Conservation (phyloP, 1,140 invertebrate genomes). For the Calosoma granatense region DNA sequence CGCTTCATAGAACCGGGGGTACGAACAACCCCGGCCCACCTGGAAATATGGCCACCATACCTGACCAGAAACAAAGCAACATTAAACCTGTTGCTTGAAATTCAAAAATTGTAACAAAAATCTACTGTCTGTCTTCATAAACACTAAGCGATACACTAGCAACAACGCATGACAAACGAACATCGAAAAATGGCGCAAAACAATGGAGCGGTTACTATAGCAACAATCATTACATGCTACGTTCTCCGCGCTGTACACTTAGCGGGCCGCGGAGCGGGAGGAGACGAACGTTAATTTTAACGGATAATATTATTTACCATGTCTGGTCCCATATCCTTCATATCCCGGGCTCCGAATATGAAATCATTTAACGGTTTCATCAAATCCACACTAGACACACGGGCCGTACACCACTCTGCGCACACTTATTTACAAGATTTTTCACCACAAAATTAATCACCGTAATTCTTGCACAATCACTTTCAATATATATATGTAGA, state of each 20-base stretch:
- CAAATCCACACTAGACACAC: conserved; percentile 40
- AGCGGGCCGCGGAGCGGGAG: too few relatives aligned
- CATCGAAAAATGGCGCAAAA: not conserved
- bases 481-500: too few relatives aligned
- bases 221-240: too few relatives aligned
- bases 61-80: not conserved
- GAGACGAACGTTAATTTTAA: too few relatives aligned
- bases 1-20: not conserved
- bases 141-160: not conserved
- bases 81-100: not conserved
- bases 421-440: too few relatives aligned
- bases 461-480: too few relatives aligned
- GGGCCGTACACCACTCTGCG: conserved; percentile 29
- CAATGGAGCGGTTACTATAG: conserved; percentile 39
- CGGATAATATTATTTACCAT: too few relatives aligned
- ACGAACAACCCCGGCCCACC: not conserved
- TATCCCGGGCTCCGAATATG: conserved; percentile 48
- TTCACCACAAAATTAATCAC: too few relatives aligned
- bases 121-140: too few relatives aligned
- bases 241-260: too few relatives aligned
- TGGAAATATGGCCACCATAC: not conserved
- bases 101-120: not conserved
- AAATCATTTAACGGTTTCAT: conserved; percentile 60
- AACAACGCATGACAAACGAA: not conserved
- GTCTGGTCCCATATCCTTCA: too few relatives aligned